These are phyloP conservation scores for Monochamus alternatus DNA, from an alignment of 2,888 invertebrate genomes.

Conservation along the genomic window DNA sequence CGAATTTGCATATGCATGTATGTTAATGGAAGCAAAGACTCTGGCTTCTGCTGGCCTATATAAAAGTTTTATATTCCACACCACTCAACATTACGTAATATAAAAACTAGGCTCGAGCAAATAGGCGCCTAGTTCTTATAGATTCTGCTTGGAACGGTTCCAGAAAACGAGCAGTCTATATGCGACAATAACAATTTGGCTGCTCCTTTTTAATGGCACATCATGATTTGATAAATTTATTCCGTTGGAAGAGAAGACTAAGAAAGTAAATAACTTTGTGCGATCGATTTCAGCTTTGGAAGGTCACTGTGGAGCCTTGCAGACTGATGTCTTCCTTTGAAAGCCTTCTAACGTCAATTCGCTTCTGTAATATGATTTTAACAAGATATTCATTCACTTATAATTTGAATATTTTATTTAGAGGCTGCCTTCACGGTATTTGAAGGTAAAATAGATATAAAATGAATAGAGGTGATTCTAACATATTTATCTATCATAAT, in stretches of 20 bases:
- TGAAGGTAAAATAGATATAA: no score
- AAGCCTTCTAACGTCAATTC: no score
- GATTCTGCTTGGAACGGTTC: constrained; percentile 38
- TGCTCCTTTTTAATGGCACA: not conserved
- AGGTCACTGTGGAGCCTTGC: no score
- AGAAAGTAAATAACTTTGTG: no score
- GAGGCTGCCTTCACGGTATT: no score
- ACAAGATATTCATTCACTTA: no score
- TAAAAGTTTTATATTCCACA: not conserved
- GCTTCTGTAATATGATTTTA: no score
- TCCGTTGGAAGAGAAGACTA: not conserved
- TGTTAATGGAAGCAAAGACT: not conserved
- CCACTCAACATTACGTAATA: constrained; percentile 19
- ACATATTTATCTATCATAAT: no score
- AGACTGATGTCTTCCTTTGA: no score
- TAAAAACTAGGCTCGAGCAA: constrained; percentile 34
- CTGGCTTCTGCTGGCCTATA: not conserved
- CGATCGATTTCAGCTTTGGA: no score
- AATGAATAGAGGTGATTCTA: no score
- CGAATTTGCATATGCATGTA: constrained; percentile 2
- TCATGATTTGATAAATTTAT: not conserved
- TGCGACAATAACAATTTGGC: constrained; percentile 19
- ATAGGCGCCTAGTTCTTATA: constrained; percentile 35
- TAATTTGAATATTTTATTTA: no score
- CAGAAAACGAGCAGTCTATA: constrained; percentile 13